Conservation (phyloP, 2,113 vertebrate species). For the Gnathochromis pfefferi region DNA sequence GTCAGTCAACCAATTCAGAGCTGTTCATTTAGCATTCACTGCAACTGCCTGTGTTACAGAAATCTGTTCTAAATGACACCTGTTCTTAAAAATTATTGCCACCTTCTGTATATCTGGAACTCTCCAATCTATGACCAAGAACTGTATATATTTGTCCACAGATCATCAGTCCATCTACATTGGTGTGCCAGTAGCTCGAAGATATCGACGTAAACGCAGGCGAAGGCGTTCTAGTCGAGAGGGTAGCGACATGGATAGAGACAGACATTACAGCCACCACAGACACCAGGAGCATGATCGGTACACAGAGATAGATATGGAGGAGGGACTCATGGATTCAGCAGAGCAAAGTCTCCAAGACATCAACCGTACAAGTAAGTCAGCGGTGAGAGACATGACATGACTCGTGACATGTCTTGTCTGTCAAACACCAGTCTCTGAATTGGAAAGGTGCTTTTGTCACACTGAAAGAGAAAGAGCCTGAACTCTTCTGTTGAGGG, state of each 20-base stretch:
- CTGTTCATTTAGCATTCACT: not conserved
- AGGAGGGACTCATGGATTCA: constrained; percentile 60
- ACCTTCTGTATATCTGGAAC: not conserved
- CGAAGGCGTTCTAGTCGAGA: constrained; percentile 76
- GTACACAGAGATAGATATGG: constrained; percentile 56
- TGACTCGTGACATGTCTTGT: not conserved
- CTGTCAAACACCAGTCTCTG: not conserved
- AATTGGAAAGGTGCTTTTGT: not conserved
- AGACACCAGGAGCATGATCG: constrained; percentile 63
- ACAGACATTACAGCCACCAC: constrained; percentile 54
- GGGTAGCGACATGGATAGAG: constrained; percentile 47
- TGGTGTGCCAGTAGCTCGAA: constrained; percentile 81
- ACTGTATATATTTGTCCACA: constrained; percentile 11
- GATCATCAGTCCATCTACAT: constrained; percentile 87
- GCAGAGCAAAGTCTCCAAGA: constrained; percentile 61
- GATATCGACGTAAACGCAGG: constrained; percentile 79
- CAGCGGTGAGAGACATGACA: not conserved
- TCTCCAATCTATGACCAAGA: not conserved
- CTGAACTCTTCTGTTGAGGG: not conserved
- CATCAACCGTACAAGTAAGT: constrained; percentile 83
- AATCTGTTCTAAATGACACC: not conserved
- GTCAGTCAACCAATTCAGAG: not conserved
- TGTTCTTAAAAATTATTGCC: not conserved
- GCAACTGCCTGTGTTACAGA: not conserved
- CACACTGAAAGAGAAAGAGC: not conserved